Percentiles rank a stretch among this genome's conserved stretches.
Evolutionary conservation across 2,113 vertebrate species (phyloP).

Genomic region (Numenius arquata): DNA sequence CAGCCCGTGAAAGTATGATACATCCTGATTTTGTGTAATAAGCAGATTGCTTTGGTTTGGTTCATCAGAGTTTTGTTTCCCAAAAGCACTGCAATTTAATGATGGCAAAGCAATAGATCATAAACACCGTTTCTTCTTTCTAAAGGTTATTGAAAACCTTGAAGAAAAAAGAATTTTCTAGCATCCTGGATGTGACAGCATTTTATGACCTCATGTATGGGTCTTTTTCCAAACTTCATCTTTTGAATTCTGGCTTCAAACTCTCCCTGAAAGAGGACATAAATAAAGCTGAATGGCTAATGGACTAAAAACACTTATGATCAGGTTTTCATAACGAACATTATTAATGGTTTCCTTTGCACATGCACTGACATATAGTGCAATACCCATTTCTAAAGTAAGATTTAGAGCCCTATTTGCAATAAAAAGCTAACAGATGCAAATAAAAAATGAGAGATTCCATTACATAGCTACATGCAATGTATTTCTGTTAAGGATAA

Average conservation of each 20-base stretch:
- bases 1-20: not conserved
- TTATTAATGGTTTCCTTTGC: slow-evolving; percentile 74
- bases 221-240: slow-evolving; percentile 69
- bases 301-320: slow-evolving; percentile 80
- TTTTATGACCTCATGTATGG: slow-evolving; percentile 66
- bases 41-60: slow-evolving; percentile 3
- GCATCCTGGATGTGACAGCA: slow-evolving; percentile 56
- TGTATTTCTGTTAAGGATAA: slow-evolving; percentile 25
- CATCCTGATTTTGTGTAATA: not conserved
- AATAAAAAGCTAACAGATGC: slow-evolving; percentile 71
- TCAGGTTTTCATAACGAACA: slow-evolving; percentile 77
- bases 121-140: not conserved
- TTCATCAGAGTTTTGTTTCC: not conserved
- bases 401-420: slow-evolving; percentile 80
- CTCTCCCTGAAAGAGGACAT: slow-evolving; percentile 70
- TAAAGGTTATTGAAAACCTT: slow-evolving; percentile 34
- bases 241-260: slow-evolving; percentile 72
- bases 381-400: slow-evolving; percentile 75
- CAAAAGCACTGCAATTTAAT: slow-evolving; percentile 43
- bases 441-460: slow-evolving; percentile 68
- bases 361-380: slow-evolving; percentile 39
- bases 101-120: not conserved
- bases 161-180: slow-evolving; percentile 50
- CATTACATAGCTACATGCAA: slow-evolving; percentile 30
- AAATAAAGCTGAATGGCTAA: slow-evolving; percentile 79